Percentiles rank a stretch among this genome's conserved stretches.
Evolutionary conservation across 1,140 invertebrate genomes (phyloP).

Genomic region (Colletes gigas): DNA sequence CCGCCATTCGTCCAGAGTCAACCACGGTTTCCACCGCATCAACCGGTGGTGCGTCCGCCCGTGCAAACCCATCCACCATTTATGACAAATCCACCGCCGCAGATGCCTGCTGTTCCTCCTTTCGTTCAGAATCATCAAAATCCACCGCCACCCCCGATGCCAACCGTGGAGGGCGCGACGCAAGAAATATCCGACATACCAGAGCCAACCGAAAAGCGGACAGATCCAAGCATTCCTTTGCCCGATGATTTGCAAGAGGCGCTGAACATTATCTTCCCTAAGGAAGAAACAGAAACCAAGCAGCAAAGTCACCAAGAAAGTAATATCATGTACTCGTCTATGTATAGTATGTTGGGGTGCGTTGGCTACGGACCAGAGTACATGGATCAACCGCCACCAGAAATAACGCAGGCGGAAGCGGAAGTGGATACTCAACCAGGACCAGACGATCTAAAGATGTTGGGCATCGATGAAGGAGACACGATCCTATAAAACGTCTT

Average conservation of each 20-base stretch:
- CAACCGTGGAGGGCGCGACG: slow-evolving; percentile 37
- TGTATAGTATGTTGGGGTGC: slow-evolving; percentile 79
- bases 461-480: slow-evolving; percentile 80
- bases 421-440: slow-evolving; percentile 77
- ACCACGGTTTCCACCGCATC: slow-evolving; percentile 57
- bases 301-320: slow-evolving; percentile 68
- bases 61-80: slow-evolving; percentile 46
- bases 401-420: slow-evolving; percentile 76
- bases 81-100: slow-evolving; percentile 55
- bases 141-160: slow-evolving; percentile 74
- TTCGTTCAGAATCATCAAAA: slow-evolving; percentile 68
- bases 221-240: slow-evolving; percentile 74
- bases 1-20: slow-evolving; percentile 71
- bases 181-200: slow-evolving; percentile 70
- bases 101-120: slow-evolving; percentile 27
- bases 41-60: slow-evolving; percentile 56
- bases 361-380: slow-evolving; percentile 78
- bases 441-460: slow-evolving; percentile 79
- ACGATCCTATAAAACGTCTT: slow-evolving; percentile 74
- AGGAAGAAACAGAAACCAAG: slow-evolving; percentile 65
- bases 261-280: slow-evolving; percentile 87
- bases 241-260: slow-evolving; percentile 87
- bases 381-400: slow-evolving; percentile 79
- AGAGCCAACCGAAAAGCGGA: slow-evolving; percentile 72
- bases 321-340: slow-evolving; percentile 77